A percentile compares a stretch with the other conserved stretches of the same genome.
Conservation (phyloP, 2,888 invertebrate species). For the Acanthococcus lagerstroemiae region DNA sequence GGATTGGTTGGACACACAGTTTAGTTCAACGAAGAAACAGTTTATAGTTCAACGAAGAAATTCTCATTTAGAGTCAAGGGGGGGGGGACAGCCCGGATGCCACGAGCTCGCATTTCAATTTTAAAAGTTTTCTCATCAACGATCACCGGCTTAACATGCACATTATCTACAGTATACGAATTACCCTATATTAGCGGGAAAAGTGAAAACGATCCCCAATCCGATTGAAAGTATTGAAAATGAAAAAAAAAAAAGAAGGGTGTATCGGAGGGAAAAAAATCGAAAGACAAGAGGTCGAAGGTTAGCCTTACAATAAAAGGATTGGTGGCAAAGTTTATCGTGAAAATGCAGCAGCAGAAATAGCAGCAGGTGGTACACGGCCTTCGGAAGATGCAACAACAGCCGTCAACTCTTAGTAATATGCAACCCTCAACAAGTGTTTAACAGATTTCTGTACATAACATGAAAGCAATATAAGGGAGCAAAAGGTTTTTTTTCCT, state of each 20-base stretch:
- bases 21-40: too few relatives aligned
- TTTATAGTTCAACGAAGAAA: too few relatives aligned
- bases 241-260: slow-evolving; percentile 12
- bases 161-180: too few relatives aligned
- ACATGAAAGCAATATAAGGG: slow-evolving; percentile 5
- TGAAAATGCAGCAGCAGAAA: slow-evolving; percentile 20
- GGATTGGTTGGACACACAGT: too few relatives aligned
- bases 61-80: too few relatives aligned
- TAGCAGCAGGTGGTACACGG: slow-evolving; percentile 26
- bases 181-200: too few relatives aligned
- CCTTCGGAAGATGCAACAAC: slow-evolving; percentile 26
- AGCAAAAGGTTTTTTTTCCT: not conserved
- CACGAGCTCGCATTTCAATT: too few relatives aligned
- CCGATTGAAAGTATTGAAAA: not conserved
- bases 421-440: slow-evolving; percentile 28
- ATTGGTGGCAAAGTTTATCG: slow-evolving; percentile 25
- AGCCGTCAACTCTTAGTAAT: slow-evolving; percentile 25
- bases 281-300: slow-evolving; percentile 24
- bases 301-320: slow-evolving; percentile 24
- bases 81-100: too few relatives aligned
- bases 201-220: not conserved
- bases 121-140: too few relatives aligned
- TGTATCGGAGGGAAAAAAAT: slow-evolving; percentile 6
- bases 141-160: too few relatives aligned
- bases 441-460: slow-evolving; percentile 26